Evolutionary conservation across 2,113 vertebrate species (phyloP), one percentile per base, ranked within the genome.

Genomic region (Brachirus orientalis): DNA sequence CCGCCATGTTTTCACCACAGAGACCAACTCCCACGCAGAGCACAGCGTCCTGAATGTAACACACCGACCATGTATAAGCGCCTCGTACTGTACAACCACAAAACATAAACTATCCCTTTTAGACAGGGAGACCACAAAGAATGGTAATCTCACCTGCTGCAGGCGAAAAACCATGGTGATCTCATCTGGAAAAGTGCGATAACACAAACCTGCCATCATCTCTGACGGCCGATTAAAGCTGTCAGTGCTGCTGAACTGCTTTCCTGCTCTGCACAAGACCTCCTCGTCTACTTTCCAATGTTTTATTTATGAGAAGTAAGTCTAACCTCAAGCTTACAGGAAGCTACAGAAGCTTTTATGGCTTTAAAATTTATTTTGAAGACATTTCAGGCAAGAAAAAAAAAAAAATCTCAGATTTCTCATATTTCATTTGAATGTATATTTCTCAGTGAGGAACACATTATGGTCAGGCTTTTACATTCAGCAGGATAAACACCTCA

Each of bases 141-240:
- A n/a, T n/a, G 45, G 38, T 14, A 11, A 61, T 48, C 20, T 47
- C 9, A 52, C 11, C 37, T 36, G 38, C 46, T 59, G 40, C 19
- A 54, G 58, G 50, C 35, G n/a, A 6, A 53, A 33, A 52, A 50
- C 46, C 16, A 13, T 1, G 16, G 13, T 38, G 46, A 38, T 41
- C 37, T 52, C 19, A 63, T 48, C 50, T 44, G 50, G 9, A 40
- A 37, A 53, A 16, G 48, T 18, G n/a, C n/a, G 37, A 37, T 53
- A 43, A 65, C 10, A 43, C 10, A 14, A 18, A 44, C 12, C 50
- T 44, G 16, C 35, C 38, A 3, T 53, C 46, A 44, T 10, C 10
- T 40, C 18, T 13, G 28, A 52, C 14, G 28, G 11, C 1, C 40
- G 10, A 9, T 8, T 45, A 46, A 17, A 41, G 36, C 59, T 50